Conservation (phyloP, 2,797 vertebrate genomes). For the Masticophis lateralis region DNA sequence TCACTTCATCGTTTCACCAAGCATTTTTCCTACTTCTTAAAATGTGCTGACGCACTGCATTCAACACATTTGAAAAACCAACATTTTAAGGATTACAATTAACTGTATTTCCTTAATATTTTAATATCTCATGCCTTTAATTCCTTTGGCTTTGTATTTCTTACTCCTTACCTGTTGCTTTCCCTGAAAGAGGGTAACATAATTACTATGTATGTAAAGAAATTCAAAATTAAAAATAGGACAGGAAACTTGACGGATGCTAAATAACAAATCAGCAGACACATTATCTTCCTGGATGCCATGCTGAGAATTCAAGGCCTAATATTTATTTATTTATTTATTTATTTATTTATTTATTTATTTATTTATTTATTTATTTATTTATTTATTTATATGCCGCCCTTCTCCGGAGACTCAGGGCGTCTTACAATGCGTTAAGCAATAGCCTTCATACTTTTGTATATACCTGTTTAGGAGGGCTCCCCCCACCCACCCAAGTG, state of each 20-base stretch:
- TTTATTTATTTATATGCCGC: no score
- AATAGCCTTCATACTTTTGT: no score
- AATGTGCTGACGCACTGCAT: background rate
- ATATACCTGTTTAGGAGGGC: no score
- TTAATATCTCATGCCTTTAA: background rate
- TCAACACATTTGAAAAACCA: background rate
- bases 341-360: no score
- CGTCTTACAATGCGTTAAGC: no score
- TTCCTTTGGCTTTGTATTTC: background rate
- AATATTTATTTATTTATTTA: background rate
- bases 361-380: no score
- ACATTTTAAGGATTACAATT: background rate
- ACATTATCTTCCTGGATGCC: background rate
- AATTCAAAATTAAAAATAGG: background rate
- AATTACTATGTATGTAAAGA: background rate
- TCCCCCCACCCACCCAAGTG: no score
- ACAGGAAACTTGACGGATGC: background rate
- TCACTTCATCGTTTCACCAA: background rate
- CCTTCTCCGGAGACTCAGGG: no score
- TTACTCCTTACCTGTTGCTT: background rate
- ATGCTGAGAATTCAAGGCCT: background rate
- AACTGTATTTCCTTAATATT: background rate
- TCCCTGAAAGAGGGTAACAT: background rate
- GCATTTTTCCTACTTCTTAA: background rate
- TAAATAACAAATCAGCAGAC: background rate